Conservation (phyloP, 1,140 invertebrate species). For the Phenacoccus solenopsis region DNA sequence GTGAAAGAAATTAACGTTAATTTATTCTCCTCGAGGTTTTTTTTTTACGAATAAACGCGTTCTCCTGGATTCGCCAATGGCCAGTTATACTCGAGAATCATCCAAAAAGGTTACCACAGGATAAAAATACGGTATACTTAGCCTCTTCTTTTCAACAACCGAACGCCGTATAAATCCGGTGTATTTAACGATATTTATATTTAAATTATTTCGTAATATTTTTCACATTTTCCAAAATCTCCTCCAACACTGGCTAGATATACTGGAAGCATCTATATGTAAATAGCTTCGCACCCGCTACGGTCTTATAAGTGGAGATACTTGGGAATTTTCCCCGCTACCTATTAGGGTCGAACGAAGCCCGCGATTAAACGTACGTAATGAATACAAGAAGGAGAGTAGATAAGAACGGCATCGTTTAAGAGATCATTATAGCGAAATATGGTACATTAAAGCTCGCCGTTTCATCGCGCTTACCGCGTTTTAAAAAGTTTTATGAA, state of each 20-base stretch:
- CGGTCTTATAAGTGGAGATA: background rate
- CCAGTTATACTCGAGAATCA: too few relatives aligned
- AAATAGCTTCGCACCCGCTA: too few relatives aligned
- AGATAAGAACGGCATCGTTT: background rate
- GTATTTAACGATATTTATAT: constrained; percentile 4
- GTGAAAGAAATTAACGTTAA: too few relatives aligned
- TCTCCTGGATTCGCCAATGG: too few relatives aligned
- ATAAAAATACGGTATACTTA: too few relatives aligned
- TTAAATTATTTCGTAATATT: background rate
- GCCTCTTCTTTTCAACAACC: background rate
- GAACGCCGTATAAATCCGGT: background rate
- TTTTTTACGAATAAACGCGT: too few relatives aligned
- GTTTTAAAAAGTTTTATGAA: background rate
- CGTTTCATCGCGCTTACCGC: background rate
- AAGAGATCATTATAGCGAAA: background rate
- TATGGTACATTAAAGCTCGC: too few relatives aligned
- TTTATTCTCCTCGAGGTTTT: too few relatives aligned
- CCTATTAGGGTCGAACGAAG: background rate
- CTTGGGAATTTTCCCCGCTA: background rate
- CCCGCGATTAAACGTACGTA: background rate
- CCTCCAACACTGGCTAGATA: too few relatives aligned
- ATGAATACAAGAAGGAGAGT: background rate
- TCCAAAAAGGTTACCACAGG: too few relatives aligned
- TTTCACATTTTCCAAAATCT: background rate
- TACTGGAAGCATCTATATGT: too few relatives aligned